phyloP scores from a whole-genome alignment of 1,140 invertebrate species.

The Drosophila navojoa region DNA sequence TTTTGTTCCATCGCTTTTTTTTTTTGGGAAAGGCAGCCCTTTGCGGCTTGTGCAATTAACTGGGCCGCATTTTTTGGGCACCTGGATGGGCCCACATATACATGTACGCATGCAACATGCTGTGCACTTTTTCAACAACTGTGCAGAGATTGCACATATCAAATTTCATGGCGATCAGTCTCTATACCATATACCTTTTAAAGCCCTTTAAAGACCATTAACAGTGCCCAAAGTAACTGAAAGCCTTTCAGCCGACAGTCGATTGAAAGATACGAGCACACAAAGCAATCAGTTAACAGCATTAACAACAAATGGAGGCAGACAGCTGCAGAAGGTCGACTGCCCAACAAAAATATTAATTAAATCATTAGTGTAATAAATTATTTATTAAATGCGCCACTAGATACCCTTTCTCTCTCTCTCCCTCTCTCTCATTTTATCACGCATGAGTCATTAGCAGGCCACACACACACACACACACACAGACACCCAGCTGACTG shows the following conservation, averaged over 20 bases:
- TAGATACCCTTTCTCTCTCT: neutral
- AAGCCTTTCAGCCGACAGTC: constrained; percentile 34
- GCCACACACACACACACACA: neutral
- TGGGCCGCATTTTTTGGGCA: constrained; percentile 35
- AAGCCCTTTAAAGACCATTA: constrained; percentile 74
- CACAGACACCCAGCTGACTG: constrained; percentile 8
- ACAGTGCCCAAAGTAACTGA: constrained; percentile 45
- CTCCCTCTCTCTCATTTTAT: constrained; percentile 3
- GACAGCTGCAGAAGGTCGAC: constrained; percentile 47
- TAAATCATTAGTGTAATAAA: constrained; percentile 76
- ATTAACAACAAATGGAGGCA: constrained; percentile 45
- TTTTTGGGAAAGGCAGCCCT: constrained; percentile 29
- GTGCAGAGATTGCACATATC: constrained; percentile 54
- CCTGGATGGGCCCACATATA: constrained; percentile 11
- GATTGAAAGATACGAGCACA: constrained; percentile 64
- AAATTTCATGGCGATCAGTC: constrained; percentile 50
- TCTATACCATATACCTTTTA: constrained; percentile 66
- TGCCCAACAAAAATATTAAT: constrained; percentile 67
- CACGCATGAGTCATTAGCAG: constrained; percentile 61
- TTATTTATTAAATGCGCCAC: constrained; percentile 49
- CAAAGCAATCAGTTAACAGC: constrained; percentile 53
- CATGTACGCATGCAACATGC: constrained; percentile 46
- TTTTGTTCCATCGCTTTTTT: too few relatives aligned
- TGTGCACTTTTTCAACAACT: constrained; percentile 73
- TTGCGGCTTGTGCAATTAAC: constrained; percentile 70